Evolutionary conservation across 2,888 invertebrate species (phyloP).

Genomic region (Amblyteles armatorius): DNA sequence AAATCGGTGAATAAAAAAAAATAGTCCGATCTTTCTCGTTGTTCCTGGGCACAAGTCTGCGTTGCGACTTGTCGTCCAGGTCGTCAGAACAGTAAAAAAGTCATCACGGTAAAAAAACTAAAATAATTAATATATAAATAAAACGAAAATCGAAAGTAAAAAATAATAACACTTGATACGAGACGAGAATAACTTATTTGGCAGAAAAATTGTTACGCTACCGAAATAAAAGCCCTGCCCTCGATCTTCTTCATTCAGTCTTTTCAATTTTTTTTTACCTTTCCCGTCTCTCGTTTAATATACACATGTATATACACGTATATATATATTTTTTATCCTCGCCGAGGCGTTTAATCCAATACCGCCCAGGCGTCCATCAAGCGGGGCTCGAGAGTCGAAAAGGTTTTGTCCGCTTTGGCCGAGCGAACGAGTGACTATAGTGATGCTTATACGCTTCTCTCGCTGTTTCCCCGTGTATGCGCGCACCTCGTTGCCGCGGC

Average conservation of each 20-base stretch:
- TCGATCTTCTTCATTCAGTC: conserved; percentile 42
- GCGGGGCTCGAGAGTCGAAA: conserved; percentile 76
- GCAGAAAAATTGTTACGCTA: not conserved
- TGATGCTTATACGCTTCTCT: conserved; percentile 7
- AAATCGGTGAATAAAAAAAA: no score
- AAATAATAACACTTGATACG: not conserved
- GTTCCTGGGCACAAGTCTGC: no score
- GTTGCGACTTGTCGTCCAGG: no score
- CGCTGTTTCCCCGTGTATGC: conserved; percentile 19
- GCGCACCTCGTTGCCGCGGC: conserved; percentile 20
- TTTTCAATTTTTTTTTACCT: conserved; percentile 51
- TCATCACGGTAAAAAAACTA: no score
- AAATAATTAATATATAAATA: not conserved
- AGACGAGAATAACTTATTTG: not conserved
- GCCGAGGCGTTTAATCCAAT: conserved; percentile 81
- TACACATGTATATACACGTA: conserved; percentile 29
- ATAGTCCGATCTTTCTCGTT: no score
- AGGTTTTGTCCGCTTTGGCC: conserved; percentile 80
- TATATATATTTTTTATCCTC: conserved; percentile 74
- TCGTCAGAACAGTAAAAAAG: no score
- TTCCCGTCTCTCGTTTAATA: conserved; percentile 46
- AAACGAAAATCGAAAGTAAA: not conserved
- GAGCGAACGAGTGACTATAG: conserved; percentile 53
- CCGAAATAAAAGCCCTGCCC: not conserved
- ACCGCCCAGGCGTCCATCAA: conserved; percentile 82